Conservation (phyloP, 92 coral and sea anemone genomes). For the Heliopora coerulea region DNA sequence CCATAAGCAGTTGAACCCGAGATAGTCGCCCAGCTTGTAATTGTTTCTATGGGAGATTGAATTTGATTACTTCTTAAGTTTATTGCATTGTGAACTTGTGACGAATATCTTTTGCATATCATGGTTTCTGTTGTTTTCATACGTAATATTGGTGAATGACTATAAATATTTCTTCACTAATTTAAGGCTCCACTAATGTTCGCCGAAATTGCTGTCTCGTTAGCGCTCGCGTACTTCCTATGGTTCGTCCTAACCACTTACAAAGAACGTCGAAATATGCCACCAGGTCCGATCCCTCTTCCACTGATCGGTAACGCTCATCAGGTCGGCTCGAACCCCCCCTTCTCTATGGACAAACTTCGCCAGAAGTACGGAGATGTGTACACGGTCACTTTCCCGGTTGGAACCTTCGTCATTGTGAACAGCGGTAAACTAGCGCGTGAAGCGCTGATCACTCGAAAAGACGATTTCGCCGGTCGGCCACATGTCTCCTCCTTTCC, state of each 20-base stretch:
- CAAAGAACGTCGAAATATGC: constrained; percentile 57
- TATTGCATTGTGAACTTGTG: no score
- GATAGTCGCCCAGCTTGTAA: no score
- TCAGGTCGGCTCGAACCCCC: constrained; percentile 83
- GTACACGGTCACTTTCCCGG: constrained; percentile 72
- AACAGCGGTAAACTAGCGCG: constrained; percentile 84
- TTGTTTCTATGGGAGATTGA: no score
- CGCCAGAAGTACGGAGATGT: constrained; percentile 76
- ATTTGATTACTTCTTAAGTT: no score
- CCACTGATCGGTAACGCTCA: constrained; percentile 92
- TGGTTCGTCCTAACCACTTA: constrained; percentile 45
- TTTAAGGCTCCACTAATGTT: constrained; percentile 7
- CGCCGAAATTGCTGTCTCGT: neutral
- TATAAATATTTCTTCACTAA: no score
- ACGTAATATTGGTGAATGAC: no score
- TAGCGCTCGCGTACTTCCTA: neutral
- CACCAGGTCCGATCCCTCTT: constrained; percentile 91
- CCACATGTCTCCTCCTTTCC: constrained; percentile 45
- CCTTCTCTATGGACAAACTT: constrained; percentile 69
- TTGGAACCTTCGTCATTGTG: constrained; percentile 80
- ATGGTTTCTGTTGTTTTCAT: no score
- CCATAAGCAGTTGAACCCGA: no score
- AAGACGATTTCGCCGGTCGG: constrained; percentile 90
- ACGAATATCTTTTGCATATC: no score
- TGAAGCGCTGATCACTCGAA: constrained; percentile 82